These are phyloP conservation scores for Campoplex capitator DNA, from an alignment of 2,888 invertebrate species.

Conservation along the genomic window DNA sequence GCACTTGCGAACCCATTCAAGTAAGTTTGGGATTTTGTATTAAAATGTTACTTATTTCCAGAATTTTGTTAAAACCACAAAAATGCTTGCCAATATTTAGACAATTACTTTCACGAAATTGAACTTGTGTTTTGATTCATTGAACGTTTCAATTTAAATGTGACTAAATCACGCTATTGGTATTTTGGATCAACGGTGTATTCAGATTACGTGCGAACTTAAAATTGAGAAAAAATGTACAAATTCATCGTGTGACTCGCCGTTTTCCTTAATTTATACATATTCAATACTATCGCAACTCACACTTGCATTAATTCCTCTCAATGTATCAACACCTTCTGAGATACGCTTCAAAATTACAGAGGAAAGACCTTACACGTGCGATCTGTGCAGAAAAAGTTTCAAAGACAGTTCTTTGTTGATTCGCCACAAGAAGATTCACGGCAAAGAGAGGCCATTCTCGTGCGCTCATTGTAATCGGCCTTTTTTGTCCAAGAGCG, in stretches of 20 bases:
- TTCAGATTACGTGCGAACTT: not conserved
- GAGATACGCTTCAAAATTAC: conserved; percentile 30
- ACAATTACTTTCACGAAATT: not conserved
- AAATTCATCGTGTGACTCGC: not conserved
- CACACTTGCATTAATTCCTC: not conserved
- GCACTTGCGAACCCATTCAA: conserved; percentile 89
- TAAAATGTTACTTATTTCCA: not conserved
- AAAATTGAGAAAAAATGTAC: not conserved
- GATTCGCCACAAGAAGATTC: conserved; percentile 83
- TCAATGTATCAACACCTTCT: not conserved
- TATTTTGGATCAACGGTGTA: not conserved
- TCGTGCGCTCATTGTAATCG: conserved; percentile 83
- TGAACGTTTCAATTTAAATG: too few species aligned
- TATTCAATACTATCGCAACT: not conserved
- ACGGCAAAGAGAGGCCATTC: conserved; percentile 83
- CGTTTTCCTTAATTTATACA: not conserved
- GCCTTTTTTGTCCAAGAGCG: conserved; percentile 84
- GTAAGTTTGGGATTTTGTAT: conserved; percentile 83
- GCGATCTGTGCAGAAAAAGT: conserved; percentile 81
- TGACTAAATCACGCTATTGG: not conserved
- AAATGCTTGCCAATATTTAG: not conserved
- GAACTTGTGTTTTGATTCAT: not conserved
- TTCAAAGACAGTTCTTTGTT: conserved; percentile 83
- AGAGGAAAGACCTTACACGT: conserved; percentile 82
- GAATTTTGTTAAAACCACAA: not conserved